These are phyloP conservation scores for Varroa destructor DNA, from an alignment of 1,140 invertebrate species.

Conservation along the genomic window DNA sequence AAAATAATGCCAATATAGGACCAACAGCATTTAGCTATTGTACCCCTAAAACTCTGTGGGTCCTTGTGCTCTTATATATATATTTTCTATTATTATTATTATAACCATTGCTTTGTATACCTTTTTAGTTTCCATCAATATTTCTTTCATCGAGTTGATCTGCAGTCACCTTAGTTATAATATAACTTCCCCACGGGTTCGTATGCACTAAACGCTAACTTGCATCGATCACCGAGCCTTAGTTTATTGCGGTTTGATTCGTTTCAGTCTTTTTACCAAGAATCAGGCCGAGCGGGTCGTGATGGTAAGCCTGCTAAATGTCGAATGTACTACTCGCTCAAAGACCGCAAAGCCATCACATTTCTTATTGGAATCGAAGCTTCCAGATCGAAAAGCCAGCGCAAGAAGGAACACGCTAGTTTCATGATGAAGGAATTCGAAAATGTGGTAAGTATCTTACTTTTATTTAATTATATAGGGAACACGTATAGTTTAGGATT, in stretches of 20 bases:
- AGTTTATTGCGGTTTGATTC: constrained; percentile 53
- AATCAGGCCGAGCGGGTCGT: constrained; percentile 52
- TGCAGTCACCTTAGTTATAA: too few species aligned
- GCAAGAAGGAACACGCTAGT: constrained; percentile 46
- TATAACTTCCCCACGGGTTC: too few species aligned
- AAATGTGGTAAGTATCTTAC: constrained; percentile 59
- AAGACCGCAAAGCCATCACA: constrained; percentile 60
- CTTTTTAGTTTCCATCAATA: too few species aligned
- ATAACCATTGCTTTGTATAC: too few species aligned
- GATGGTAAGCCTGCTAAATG: constrained; percentile 50
- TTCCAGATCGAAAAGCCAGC: constrained; percentile 43
- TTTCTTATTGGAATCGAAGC: constrained; percentile 61
- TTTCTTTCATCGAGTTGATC: too few species aligned
- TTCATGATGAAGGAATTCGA: constrained; percentile 55
- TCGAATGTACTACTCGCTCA: constrained; percentile 57
- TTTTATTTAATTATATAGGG: constrained; percentile 42
- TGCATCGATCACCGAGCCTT: too few species aligned
- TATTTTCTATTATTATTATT: too few species aligned
- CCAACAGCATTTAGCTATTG: too few species aligned
- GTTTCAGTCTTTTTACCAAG: constrained; percentile 49
- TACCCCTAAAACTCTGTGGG: too few species aligned
- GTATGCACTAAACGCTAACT: too few species aligned
- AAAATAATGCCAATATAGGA: too few species aligned
- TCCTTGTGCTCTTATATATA: too few species aligned
- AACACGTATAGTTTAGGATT: background rate